phyloP scores from a whole-genome alignment of 2,888 invertebrate species.

The Drosophila paramelanica region DNA sequence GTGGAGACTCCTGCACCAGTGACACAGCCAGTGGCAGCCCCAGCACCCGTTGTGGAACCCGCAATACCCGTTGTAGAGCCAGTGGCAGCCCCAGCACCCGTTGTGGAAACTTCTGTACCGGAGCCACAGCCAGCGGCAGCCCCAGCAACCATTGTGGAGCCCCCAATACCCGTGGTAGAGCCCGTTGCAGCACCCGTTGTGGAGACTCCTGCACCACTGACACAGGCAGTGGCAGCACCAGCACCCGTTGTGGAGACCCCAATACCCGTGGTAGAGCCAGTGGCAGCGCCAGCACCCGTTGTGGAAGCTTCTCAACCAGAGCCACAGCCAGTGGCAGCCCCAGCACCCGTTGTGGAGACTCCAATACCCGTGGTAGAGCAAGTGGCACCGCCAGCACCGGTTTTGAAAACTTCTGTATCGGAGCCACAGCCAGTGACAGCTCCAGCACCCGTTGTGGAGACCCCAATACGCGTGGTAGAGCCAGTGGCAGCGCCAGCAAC shows the following conservation, averaged over 20 bases:
- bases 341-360: background rate
- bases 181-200: no score
- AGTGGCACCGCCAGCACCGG: background rate
- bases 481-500: background rate
- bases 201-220: background rate
- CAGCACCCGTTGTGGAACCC: background rate
- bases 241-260: no score
- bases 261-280: background rate
- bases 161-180: no score
- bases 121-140: background rate
- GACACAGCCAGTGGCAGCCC: background rate
- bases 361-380: background rate
- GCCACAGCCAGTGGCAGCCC: background rate
- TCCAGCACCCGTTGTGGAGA: background rate
- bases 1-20: background rate
- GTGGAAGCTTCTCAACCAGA: background rate
- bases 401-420: background rate
- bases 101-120: background rate
- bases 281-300: background rate
- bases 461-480: background rate
- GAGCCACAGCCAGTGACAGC: background rate
- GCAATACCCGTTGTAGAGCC: background rate
- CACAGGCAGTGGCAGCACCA: background rate
- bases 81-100: background rate
- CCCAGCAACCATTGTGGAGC: no score